Conservation (phyloP, 2,888 invertebrate genomes). For the Phengaris arion region DNA sequence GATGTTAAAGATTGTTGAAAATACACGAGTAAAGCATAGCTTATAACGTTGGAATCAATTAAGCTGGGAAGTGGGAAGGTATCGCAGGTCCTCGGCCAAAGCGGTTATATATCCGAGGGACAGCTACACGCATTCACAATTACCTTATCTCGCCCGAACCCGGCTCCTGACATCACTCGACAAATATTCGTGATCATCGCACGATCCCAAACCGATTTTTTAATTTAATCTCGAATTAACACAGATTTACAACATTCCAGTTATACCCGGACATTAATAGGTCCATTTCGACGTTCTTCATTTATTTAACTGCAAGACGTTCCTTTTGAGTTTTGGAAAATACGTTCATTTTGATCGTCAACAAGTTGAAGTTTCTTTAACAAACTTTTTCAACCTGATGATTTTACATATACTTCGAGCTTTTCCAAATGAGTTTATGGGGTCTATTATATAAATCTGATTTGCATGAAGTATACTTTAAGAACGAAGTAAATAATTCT, state of each 20-base stretch:
- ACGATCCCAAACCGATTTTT: slow-evolving; percentile 32
- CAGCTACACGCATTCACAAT: slow-evolving; percentile 75
- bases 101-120: slow-evolving; percentile 62
- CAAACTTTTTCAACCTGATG: background rate
- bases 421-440: background rate
- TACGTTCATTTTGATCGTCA: background rate
- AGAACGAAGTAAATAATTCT: too few relatives aligned
- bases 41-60: slow-evolving; percentile 27
- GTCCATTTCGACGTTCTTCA: background rate
- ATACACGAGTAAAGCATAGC: slow-evolving; percentile 8
- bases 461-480: background rate
- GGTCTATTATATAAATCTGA: too few relatives aligned
- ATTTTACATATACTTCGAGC: background rate
- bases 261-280: slow-evolving; percentile 4
- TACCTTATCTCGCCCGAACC: slow-evolving; percentile 65
- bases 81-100: slow-evolving; percentile 3
- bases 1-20: slow-evolving; percentile 11
- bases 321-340: background rate
- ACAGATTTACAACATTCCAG: slow-evolving; percentile 30
- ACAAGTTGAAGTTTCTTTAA: background rate
- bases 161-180: slow-evolving; percentile 68
- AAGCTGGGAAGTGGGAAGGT: slow-evolving; percentile 25
- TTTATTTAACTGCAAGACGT: background rate
- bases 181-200: slow-evolving; percentile 64
- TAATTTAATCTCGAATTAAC: slow-evolving; percentile 30